These are phyloP conservation scores for Anoura caudifer DNA, from an alignment of 2,113 vertebrate genomes.

Conservation along the genomic window DNA sequence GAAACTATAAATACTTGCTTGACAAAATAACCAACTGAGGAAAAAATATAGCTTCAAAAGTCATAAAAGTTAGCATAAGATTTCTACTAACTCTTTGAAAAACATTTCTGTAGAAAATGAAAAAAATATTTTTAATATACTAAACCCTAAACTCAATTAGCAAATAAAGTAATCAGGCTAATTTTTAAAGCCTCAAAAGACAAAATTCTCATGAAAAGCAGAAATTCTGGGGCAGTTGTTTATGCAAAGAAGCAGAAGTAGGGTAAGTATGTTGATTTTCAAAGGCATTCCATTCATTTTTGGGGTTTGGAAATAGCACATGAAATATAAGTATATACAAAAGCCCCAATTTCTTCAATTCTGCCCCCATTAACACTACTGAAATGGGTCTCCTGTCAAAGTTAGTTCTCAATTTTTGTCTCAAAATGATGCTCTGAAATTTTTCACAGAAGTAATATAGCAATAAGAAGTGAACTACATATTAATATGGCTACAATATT, in stretches of 20 bases:
- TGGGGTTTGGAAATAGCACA: conserved; percentile 26
- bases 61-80: background rate
- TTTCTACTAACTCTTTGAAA: background rate
- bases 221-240: conserved; percentile 37
- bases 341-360: conserved; percentile 21
- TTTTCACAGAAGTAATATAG: background rate
- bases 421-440: conserved; percentile 10
- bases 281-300: conserved; percentile 57
- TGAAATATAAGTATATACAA: conserved; percentile 50
- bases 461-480: background rate
- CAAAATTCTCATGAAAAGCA: conserved; percentile 6
- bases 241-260: conserved; percentile 21
- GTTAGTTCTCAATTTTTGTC: background rate
- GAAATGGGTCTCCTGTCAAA: background rate
- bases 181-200: background rate
- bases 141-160: background rate
- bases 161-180: background rate
- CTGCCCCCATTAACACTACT: background rate
- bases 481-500: background rate
- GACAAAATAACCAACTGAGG: background rate
- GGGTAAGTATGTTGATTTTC: conserved; percentile 1
- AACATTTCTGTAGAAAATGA: background rate
- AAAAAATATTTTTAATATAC: background rate
- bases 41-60: background rate
- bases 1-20: conserved; percentile 5